Evolutionary conservation across 2,888 invertebrate species (phyloP), one percentile per base, ranked within the genome.

Genomic region (Synanthedon myopaeformis): DNA sequence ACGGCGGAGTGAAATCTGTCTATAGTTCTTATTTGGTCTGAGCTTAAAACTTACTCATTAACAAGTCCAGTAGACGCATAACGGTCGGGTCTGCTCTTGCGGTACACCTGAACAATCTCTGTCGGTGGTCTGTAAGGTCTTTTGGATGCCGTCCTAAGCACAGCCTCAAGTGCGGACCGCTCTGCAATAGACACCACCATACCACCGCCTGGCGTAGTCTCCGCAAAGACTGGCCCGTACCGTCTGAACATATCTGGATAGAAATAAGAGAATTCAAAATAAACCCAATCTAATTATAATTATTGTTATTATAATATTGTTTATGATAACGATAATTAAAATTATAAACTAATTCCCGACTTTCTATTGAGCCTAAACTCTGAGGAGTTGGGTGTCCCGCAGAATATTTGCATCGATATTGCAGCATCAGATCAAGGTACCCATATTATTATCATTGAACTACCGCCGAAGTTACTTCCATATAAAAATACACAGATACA

Each of bases 51-150:
- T 91, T 85, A 95, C 92, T 94, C 94, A 74, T 95, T 95, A 41
- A 93, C 93, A 52, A 96, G 89, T 61, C 96, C 96, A 23, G 92
- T 90, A 59, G 93, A 94, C 41, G 94, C 91, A 74, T 95, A 96
- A 72, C 94, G 89, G 69, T 96, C 96, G 0, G 93, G 93, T 14
- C 93, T 87, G 49, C 91, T 91, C 53, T 83, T 88, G 41, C 96
- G 86, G 79, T 96, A 96, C 64, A 91, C 88, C 51, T 92, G 91
- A 23, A 94, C 91, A 60, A 94, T 93, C 80, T 94, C 94, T 1
- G 94, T 94, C 41, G 94, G 93, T 11, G 96, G 96, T 14, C 96
- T 89, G 65, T 93, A 90, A 0, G 95, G 95, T 66, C 91, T 92
- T 70, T 91, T 92, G 58, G 93, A 92, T 11, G 91, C 90, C 57